These are phyloP conservation scores for Gastrophysa polygoni DNA, from an alignment of 2,888 invertebrate genomes.

Conservation along the genomic window DNA sequence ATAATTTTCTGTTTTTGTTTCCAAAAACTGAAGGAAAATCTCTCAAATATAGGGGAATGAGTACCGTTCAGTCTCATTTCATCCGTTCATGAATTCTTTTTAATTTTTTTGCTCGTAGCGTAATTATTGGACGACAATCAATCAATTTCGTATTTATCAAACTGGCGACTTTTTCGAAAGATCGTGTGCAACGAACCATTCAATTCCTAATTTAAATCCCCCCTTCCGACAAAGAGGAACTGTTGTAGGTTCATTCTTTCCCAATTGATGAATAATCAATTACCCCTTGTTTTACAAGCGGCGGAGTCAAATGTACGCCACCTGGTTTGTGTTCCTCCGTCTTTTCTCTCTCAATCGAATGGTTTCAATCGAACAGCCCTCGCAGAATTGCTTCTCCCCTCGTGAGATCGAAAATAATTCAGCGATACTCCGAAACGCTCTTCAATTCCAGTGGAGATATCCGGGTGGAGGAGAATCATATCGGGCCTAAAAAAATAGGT, in stretches of 20 bases:
- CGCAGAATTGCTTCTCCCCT: conserved; percentile 20
- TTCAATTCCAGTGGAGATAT: not conserved
- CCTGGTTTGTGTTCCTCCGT: conserved; percentile 55
- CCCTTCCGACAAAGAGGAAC: conserved; percentile 44
- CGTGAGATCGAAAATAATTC: conserved; percentile 13
- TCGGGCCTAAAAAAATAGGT: too few species aligned
- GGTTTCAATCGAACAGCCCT: conserved; percentile 29
- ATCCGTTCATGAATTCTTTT: not conserved
- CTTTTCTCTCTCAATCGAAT: conserved; percentile 34
- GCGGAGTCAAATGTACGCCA: conserved; percentile 55
- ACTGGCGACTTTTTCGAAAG: conserved; percentile 45
- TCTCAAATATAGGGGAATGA: too few species aligned
- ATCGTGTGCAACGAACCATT: conserved; percentile 55
- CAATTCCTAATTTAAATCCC: conserved; percentile 57
- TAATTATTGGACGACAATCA: conserved; percentile 24
- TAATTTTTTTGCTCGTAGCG: not conserved
- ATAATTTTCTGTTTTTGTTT: too few species aligned
- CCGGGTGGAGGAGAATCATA: not conserved
- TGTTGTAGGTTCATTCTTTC: conserved; percentile 54
- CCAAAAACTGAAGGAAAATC: too few species aligned
- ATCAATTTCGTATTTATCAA: conserved; percentile 26
- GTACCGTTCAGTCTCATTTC: not conserved
- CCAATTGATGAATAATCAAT: conserved; percentile 60
- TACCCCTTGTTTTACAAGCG: conserved; percentile 58
- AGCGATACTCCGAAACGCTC: not conserved